Conservation (phyloP, 2,113 vertebrate species). For the Ancistrus triradiatus region DNA sequence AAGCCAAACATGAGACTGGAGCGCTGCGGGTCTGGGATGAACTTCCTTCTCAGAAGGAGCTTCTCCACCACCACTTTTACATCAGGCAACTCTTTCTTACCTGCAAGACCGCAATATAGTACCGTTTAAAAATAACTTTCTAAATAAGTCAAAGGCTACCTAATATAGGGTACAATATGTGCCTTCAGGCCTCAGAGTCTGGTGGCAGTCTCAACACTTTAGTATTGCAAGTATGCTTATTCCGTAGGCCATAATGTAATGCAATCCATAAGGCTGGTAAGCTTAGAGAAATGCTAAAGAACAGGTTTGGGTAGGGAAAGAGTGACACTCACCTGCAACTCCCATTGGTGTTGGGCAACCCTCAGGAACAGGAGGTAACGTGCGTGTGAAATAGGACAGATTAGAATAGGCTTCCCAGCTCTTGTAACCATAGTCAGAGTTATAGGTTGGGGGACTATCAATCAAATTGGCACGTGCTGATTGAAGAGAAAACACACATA, state of each 20-base stretch:
- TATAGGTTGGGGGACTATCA: slow-evolving; percentile 93
- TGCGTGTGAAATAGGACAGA: slow-evolving; percentile 87
- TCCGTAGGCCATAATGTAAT: slow-evolving; percentile 49
- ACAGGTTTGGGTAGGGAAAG: slow-evolving; percentile 57
- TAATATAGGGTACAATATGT: no score
- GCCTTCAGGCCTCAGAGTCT: background rate
- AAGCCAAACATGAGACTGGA: slow-evolving; percentile 95
- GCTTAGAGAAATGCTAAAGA: slow-evolving; percentile 63
- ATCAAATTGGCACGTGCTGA: slow-evolving; percentile 88
- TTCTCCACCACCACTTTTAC: slow-evolving; percentile 80
- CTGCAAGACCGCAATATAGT: slow-evolving; percentile 56
- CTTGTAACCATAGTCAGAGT: slow-evolving; percentile 83
- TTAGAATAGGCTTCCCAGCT: slow-evolving; percentile 95
- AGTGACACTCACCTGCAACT: slow-evolving; percentile 77
- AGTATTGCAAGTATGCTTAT: no score
- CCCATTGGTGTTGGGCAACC: slow-evolving; percentile 96
- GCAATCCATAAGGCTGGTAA: slow-evolving; percentile 17
- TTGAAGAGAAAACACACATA: slow-evolving; percentile 43
- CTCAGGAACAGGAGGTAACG: slow-evolving; percentile 81
- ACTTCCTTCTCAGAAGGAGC: slow-evolving; percentile 81
- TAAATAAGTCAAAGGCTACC: no score
- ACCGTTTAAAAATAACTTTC: background rate
- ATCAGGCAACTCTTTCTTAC: slow-evolving; percentile 88
- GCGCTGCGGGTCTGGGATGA: slow-evolving; percentile 90
- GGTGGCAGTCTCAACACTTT: background rate